Percentiles rank a stretch among this genome's conserved stretches.
These are phyloP conservation scores for Hyphantria cunea DNA, from an alignment of 1,140 invertebrate genomes.

Conservation along the genomic window DNA sequence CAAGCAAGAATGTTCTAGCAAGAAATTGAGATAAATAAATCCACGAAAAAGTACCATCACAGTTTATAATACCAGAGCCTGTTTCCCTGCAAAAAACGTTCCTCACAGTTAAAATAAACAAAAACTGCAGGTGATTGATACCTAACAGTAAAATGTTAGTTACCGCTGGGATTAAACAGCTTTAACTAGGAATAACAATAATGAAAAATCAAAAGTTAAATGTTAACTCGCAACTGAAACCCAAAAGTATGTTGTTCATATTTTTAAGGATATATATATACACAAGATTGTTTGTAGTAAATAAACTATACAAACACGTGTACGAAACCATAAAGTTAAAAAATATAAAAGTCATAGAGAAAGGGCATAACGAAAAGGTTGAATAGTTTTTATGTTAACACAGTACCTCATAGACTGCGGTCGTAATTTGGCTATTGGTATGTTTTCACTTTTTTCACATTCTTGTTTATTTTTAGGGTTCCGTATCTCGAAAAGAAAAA, in stretches of 20 bases:
- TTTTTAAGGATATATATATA: too few species aligned
- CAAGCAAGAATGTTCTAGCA: too few species aligned
- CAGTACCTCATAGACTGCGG: constrained; percentile 56
- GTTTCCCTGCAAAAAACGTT: constrained; percentile 10
- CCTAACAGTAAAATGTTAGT: constrained; percentile 16
- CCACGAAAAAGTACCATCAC: constrained; percentile 10
- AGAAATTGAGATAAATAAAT: constrained; percentile 2
- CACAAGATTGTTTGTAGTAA: too few species aligned
- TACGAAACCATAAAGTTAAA: constrained; percentile 43
- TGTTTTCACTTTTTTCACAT: constrained; percentile 47
- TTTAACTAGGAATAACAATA: constrained; percentile 1
- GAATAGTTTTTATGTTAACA: constrained; percentile 53
- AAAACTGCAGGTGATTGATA: constrained; percentile 15
- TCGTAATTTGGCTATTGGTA: constrained; percentile 45
- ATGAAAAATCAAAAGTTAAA: constrained; percentile 3
- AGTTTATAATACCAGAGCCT: constrained; percentile 9
- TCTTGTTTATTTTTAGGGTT: too few species aligned
- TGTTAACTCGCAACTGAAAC: background rate
- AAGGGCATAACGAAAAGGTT: constrained; percentile 59
- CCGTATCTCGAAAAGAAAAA: too few species aligned
- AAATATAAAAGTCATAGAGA: constrained; percentile 64
- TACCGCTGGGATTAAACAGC: constrained; percentile 5
- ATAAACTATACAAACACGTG: constrained; percentile 7
- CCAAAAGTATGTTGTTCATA: background rate
- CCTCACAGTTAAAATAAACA: constrained; percentile 11